Evolutionary conservation across 2,797 vertebrate genomes (phyloP).

Genomic region (Sebastiscus tertius): DNA sequence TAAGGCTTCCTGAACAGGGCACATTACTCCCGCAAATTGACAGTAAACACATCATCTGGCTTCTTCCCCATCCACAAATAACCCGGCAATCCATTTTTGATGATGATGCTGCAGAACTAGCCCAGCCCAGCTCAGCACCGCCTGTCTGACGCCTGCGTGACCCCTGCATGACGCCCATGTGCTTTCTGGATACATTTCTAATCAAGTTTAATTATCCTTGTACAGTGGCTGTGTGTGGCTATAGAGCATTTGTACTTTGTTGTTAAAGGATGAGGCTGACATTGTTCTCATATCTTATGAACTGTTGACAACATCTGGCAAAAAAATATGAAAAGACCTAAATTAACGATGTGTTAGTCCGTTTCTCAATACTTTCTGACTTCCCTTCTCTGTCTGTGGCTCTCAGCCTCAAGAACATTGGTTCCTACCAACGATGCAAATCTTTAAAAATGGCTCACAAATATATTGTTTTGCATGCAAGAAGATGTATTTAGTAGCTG

Average conservation of each 20-base stretch:
- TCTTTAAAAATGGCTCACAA: background rate
- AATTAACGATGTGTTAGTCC: background rate
- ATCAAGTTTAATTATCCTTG: background rate
- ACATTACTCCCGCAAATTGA: slow-evolving; percentile 5
- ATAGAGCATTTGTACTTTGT: background rate
- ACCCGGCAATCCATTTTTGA: slow-evolving; percentile 4
- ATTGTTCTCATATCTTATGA: background rate
- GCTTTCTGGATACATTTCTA: background rate
- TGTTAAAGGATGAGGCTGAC: background rate
- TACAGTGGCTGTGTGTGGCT: background rate
- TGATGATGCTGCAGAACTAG: background rate
- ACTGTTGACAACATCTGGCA: background rate
- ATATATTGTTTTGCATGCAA: background rate
- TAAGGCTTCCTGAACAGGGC: background rate
- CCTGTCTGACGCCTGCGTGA: background rate
- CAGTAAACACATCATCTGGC: slow-evolving; percentile 11
- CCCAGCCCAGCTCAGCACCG: background rate
- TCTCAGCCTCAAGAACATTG: too few species aligned
- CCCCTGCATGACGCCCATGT: background rate
- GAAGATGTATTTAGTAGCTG: too few species aligned
- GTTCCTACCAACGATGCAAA: background rate
- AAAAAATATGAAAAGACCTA: background rate
- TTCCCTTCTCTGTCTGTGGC: background rate
- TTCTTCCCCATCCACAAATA: slow-evolving; percentile 1
- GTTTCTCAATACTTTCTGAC: background rate